Evolutionary conservation across 2,888 invertebrate species (phyloP), one percentile per base, ranked within the genome.

Genomic region (Laothoe populi): DNA sequence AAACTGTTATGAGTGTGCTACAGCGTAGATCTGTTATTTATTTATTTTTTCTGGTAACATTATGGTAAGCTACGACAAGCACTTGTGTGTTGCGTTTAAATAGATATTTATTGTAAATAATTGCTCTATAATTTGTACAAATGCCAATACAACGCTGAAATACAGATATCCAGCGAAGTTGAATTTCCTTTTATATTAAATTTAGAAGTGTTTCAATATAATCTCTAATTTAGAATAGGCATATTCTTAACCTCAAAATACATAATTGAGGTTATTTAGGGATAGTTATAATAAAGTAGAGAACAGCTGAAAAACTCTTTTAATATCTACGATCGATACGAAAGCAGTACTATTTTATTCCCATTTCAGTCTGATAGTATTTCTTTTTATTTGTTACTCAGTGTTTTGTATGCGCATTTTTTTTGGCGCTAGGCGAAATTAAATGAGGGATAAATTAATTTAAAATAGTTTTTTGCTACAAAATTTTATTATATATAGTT

Each of bases 11-110:
- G 81, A 80, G 78, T 71, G 19, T 19, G 19, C 53, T 79, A 77
- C 77, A 79, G 82, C 76, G 79, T 84, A 84, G 84, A 85, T n/a
- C n/a, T n/a, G n/a, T n/a, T n/a, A n/a, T n/a, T n/a, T n/a, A n/a
- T n/a, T n/a, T n/a, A n/a, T 87, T 84, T 86, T 86, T 84, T 84
- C 81, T 79, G 80, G 82, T 84, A 78, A 82, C 83, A 83, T 82
- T 83, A 82, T 80, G 86, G 84, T 84, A 83, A 83, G 83, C 83
- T 83, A 84, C 81, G 78, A 53, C 53, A 53, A 35, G 19, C 35
- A 53, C 53, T 53, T 53, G 53, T 53, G 53, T 19, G 53, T 19
- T 53, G 35, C 35, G 53, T 53, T 48, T 48, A 53, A 42, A 58
- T 23, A 58, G n/a, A 38, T 58, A 26, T 58, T 42, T 44, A 42